These are phyloP conservation scores for Seriola dumerili DNA, from an alignment of 2,113 vertebrate species.

Conservation along the genomic window DNA sequence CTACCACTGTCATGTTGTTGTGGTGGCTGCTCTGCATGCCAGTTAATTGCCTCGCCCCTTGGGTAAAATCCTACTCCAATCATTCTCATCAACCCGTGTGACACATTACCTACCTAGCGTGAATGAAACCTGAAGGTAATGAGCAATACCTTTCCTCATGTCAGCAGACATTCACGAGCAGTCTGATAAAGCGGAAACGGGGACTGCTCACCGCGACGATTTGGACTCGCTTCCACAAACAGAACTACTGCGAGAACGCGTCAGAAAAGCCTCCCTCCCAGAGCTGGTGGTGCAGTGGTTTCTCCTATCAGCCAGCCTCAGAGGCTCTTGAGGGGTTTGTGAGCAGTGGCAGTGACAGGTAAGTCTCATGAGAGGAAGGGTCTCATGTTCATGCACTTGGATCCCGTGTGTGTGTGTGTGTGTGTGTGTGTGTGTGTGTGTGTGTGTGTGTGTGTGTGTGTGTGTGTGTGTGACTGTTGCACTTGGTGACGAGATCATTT, in stretches of 20 bases:
- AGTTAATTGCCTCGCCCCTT: constrained; percentile 68
- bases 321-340: constrained; percentile 17
- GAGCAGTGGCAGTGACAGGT: constrained; percentile 27
- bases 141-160: constrained; percentile 60
- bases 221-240: constrained; percentile 36
- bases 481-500: constrained; percentile 31
- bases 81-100: constrained; percentile 57
- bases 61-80: constrained; percentile 51
- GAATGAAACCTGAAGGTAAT: constrained; percentile 71
- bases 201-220: constrained; percentile 18
- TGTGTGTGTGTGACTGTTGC: background rate
- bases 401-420: constrained; percentile 1
- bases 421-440: no score
- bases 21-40: constrained; percentile 45
- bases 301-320: constrained; percentile 1
- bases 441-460: background rate
- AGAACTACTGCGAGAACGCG: constrained; percentile 28
- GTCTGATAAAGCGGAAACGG: constrained; percentile 34
- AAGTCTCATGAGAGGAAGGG: constrained; percentile 45
- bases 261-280: constrained; percentile 24
- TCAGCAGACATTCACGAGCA: constrained; percentile 54
- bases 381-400: constrained; percentile 39
- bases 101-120: constrained; percentile 62
- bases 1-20: constrained; percentile 42
- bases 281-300: constrained; percentile 20